Base-by-base conservation (phyloP, 37 sponge, comb jelly and placozoan species). In the Axinella damicornis region DNA sequence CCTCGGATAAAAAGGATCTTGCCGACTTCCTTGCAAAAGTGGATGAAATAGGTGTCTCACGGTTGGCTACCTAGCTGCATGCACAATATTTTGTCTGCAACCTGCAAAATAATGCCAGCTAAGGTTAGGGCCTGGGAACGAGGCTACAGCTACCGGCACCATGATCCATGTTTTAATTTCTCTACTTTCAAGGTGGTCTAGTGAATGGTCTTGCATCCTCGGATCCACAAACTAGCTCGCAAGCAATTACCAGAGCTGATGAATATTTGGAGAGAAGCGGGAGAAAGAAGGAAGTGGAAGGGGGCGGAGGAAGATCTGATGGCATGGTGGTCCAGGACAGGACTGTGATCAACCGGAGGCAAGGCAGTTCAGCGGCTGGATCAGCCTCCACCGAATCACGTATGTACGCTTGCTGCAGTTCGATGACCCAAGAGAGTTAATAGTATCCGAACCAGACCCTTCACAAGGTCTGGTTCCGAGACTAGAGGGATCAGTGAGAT, bases 1-100 rank as follows among this genome's bases (percentile, higher is more conserved):
- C 62, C 4, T 5, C n/a, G 12, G 53, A 30, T 6, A 66, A 30
- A 67, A 63, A 77, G 13, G 84, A 75, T 12, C 67, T 83, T 25
- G 24, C 67, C 34, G 64, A 35, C 12, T 86, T 86, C 65, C 80
- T 86, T 27, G 80, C 62, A 35, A 86, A 79, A 86, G 80, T 86
- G 30, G 73, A 86, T 55, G 73, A 86, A 86, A 63, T 86, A 16
- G 87, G 87, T 86, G 46, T 9, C n/a, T 4, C 9, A 46, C 46
- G 46, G n/a, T n/a, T 46, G 46, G 46, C 9, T 46, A 46, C 46
- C 46, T 46, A 9, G 46, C 46, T 46, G 46, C 46, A 9, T 46
- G 46, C 4, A 46, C 4, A 9, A 46, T 4, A 9, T 12, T 12
- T 46, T 9, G 6, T 9, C 46, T 46, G 46, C 9, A 46, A 46